These are phyloP conservation scores for Eupsilia transversa DNA, from an alignment of 2,888 invertebrate genomes.

Conservation along the genomic window DNA sequence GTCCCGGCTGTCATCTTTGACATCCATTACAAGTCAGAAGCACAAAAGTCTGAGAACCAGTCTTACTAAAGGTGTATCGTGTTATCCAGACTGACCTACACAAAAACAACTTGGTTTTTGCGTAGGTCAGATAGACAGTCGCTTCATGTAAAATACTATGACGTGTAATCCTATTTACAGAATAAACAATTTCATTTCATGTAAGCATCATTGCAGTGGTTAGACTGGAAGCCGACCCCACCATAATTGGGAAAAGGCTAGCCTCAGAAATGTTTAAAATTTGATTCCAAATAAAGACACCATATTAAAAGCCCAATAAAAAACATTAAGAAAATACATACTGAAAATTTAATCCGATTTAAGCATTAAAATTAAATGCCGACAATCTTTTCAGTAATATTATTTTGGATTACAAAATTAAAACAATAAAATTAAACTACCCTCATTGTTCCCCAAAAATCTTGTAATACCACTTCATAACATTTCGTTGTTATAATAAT, in stretches of 20 bases:
- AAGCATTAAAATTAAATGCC: background rate
- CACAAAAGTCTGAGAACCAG: too few relatives aligned
- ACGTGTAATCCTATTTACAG: too few relatives aligned
- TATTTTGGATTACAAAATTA: constrained; percentile 15
- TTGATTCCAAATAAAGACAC: background rate
- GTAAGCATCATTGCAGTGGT: too few relatives aligned
- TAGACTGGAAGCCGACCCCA: background rate
- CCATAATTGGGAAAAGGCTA: background rate
- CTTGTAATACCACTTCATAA: background rate
- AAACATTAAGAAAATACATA: background rate
- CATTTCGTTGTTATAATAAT: constrained; percentile 14
- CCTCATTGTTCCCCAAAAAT: constrained; percentile 20
- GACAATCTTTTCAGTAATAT: background rate
- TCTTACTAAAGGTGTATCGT: too few relatives aligned
- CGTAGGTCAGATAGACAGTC: background rate
- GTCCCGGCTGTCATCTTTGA: too few relatives aligned
- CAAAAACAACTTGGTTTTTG: too few relatives aligned
- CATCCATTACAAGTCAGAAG: too few relatives aligned
- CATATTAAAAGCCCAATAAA: background rate
- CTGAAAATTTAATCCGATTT: background rate
- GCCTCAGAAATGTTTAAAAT: background rate
- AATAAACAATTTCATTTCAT: too few relatives aligned
- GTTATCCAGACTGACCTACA: too few relatives aligned
- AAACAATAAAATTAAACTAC: constrained; percentile 22
- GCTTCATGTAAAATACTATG: background rate